Evolutionary conservation across 1,140 invertebrate genomes (phyloP).

Genomic region (Hestina assimilis): DNA sequence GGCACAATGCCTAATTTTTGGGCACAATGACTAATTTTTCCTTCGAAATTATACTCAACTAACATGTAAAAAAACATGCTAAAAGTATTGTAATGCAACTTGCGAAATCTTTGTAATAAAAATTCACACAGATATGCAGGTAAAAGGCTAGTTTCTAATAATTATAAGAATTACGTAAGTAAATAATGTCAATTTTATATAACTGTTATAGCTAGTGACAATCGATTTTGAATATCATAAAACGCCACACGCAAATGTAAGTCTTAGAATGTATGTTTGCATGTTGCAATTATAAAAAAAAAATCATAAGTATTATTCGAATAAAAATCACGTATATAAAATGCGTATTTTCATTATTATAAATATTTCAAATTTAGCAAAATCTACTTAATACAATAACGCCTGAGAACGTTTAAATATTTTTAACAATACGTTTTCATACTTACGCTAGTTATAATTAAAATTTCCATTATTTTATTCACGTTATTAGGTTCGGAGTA

Average conservation of each 20-base stretch:
- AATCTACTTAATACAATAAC: slow-evolving; percentile 44
- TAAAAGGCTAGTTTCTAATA: too few relatives aligned
- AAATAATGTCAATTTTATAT: neutral
- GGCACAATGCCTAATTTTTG: too few relatives aligned
- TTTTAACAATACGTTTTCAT: slow-evolving; percentile 1
- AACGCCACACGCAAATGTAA: neutral
- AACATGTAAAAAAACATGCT: too few relatives aligned
- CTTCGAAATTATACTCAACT: too few relatives aligned
- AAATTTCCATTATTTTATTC: neutral
- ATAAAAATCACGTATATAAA: slow-evolving; percentile 18
- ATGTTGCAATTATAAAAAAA: neutral
- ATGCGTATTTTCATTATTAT: slow-evolving; percentile 10
- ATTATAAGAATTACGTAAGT: neutral
- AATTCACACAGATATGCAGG: too few relatives aligned
- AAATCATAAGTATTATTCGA: slow-evolving; percentile 33
- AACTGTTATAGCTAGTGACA: neutral
- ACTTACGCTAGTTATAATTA: neutral
- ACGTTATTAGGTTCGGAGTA: neutral
- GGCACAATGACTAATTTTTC: too few relatives aligned
- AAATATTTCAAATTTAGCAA: slow-evolving; percentile 52
- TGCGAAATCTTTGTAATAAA: too few relatives aligned
- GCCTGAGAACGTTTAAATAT: neutral
- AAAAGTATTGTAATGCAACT: too few relatives aligned
- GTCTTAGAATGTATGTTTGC: neutral
- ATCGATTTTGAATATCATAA: neutral